Evolutionary conservation across 1,140 invertebrate genomes (phyloP).

Genomic region (Lepidurus arcticus): DNA sequence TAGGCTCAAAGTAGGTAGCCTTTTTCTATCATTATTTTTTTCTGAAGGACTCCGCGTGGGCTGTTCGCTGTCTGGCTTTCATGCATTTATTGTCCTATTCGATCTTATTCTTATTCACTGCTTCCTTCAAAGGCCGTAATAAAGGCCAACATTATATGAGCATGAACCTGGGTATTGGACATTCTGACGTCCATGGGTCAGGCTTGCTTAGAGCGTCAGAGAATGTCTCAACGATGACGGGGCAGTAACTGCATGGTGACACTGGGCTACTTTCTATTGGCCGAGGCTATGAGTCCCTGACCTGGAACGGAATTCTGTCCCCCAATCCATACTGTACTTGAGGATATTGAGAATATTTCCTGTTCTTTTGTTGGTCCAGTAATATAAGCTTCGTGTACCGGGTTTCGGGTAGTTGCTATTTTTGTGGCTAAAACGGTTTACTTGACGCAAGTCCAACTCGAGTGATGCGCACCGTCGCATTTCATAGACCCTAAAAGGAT

Average conservation of each 20-base stretch:
- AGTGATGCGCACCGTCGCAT: neutral
- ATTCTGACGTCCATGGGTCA: neutral
- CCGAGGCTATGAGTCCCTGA: neutral
- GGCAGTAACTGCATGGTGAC: neutral
- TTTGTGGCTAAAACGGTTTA: neutral
- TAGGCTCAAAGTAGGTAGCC: neutral
- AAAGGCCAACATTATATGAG: too few species aligned
- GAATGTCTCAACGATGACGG: neutral
- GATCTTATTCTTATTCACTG: neutral
- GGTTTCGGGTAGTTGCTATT: neutral
- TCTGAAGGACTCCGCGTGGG: neutral
- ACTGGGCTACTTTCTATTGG: neutral
- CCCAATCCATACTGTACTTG: neutral
- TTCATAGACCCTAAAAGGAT: neutral
- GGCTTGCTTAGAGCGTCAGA: neutral
- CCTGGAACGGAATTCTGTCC: neutral
- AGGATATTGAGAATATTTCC: neutral
- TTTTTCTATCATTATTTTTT: neutral
- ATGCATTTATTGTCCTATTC: neutral
- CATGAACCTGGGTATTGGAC: too few species aligned
- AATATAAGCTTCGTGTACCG: neutral
- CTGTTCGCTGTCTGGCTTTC: neutral
- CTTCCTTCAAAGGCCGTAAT: too few species aligned
- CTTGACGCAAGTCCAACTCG: neutral
- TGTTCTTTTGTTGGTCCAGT: neutral